Evolutionary conservation across 2,113 vertebrate genomes (phyloP).

Genomic region (Pongo abelii): DNA sequence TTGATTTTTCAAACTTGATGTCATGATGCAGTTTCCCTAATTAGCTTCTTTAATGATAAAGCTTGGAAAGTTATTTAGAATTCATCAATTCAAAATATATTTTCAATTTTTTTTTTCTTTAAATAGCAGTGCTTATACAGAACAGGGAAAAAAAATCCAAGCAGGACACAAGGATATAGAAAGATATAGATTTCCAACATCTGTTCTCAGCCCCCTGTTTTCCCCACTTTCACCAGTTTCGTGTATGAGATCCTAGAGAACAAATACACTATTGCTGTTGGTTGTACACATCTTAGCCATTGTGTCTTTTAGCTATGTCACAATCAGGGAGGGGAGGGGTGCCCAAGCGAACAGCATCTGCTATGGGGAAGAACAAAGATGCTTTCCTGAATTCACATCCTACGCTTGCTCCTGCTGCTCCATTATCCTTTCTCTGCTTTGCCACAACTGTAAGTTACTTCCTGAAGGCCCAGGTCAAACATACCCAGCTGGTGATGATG

Average conservation of each 20-base stretch:
- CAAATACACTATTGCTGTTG: background rate
- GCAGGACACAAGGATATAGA: background rate
- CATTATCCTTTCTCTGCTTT: background rate
- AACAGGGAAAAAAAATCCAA: background rate
- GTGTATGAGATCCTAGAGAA: background rate
- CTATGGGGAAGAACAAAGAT: background rate
- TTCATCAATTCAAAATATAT: slow-evolving; percentile 32
- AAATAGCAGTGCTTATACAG: background rate
- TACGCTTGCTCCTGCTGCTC: background rate
- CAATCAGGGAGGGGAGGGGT: background rate
- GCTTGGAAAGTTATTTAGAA: background rate
- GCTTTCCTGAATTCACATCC: background rate
- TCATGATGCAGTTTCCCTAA: background rate
- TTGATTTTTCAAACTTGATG: slow-evolving; percentile 19
- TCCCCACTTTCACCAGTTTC: background rate
- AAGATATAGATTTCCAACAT: background rate
- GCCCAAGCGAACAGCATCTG: background rate
- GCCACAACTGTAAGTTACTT: background rate
- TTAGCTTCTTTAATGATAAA: slow-evolving; percentile 37
- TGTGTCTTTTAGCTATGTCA: background rate
- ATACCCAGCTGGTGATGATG: background rate
- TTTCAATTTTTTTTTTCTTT: background rate
- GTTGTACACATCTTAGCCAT: background rate
- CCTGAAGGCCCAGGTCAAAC: background rate
- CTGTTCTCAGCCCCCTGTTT: background rate